Evolutionary conservation across 2,797 vertebrate genomes (phyloP).

Genomic region (Psittacula derbiana): DNA sequence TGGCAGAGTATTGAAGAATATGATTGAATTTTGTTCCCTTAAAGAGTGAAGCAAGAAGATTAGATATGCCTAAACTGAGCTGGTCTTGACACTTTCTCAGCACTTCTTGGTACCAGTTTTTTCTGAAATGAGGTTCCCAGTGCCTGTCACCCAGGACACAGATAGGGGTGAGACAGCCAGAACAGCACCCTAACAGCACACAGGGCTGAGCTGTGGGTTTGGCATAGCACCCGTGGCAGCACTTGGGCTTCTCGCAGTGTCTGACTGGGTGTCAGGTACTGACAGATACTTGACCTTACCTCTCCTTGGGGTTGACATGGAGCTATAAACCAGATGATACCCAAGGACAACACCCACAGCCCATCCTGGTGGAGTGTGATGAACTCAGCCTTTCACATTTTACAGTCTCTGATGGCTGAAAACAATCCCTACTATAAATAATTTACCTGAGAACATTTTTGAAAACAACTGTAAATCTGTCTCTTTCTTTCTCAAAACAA

Average conservation of each 20-base stretch:
- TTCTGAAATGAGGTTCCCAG: background rate
- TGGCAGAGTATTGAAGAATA: background rate
- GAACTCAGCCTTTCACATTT: background rate
- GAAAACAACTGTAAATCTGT: no score
- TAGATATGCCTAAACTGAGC: background rate
- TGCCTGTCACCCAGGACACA: background rate
- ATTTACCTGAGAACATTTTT: background rate
- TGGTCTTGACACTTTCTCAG: background rate
- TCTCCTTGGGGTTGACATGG: accelerated
- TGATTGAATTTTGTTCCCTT: background rate
- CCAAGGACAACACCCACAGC: accelerated
- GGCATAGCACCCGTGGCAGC: background rate
- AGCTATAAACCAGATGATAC: background rate
- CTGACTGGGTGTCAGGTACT: background rate
- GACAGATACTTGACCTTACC: background rate
- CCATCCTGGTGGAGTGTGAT: accelerated
- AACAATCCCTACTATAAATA: background rate
- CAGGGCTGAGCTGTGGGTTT: background rate
- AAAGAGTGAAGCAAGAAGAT: background rate
- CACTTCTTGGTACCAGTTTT: background rate
- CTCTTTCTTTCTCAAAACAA: background rate
- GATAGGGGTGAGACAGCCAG: no score
- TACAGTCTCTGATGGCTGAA: background rate
- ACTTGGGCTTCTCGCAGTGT: background rate
- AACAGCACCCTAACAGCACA: accelerated